Percentiles rank a stretch among this genome's conserved stretches.
These are phyloP conservation scores for Tachycineta bicolor DNA, from an alignment of 2,113 vertebrate species.

Conservation along the genomic window DNA sequence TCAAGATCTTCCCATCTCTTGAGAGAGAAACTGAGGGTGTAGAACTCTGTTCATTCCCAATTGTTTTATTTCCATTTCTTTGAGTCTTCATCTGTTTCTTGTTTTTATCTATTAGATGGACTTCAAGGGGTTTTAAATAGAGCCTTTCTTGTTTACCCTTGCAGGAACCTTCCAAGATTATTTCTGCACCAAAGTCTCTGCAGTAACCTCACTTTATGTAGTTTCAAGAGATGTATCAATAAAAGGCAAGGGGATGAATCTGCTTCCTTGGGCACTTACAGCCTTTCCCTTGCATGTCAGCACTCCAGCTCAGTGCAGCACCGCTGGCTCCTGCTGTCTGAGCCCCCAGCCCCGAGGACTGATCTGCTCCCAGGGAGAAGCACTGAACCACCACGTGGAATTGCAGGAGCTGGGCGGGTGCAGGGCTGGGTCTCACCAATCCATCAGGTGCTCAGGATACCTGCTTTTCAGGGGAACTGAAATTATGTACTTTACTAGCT, in stretches of 20 bases:
- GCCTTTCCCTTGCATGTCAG: not conserved
- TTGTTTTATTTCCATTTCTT: not conserved
- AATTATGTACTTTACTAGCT: not conserved
- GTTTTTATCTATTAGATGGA: not conserved
- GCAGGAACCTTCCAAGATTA: not conserved
- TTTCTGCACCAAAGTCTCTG: not conserved
- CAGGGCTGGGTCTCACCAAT: not conserved
- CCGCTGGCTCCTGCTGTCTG: fast-evolving
- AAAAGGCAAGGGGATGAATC: not conserved
- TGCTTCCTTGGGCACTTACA: not conserved
- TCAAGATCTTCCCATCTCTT: not conserved
- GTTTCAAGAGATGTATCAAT: not conserved
- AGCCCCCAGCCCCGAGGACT: not conserved
- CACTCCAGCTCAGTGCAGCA: not conserved
- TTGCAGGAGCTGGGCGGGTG: not conserved
- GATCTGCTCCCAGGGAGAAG: not conserved
- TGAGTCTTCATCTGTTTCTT: not conserved
- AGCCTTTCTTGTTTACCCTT: not conserved
- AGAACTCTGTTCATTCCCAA: not conserved
- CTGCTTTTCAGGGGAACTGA: not conserved
- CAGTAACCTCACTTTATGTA: fast-evolving
- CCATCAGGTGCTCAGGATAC: not conserved
- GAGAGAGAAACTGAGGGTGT: not conserved
- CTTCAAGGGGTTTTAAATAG: not conserved
- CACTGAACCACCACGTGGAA: fast-evolving